Evolutionary conservation across 2,113 vertebrate genomes (phyloP), one percentile per base, ranked within the genome.

Genomic region (Chaetops frenatus): DNA sequence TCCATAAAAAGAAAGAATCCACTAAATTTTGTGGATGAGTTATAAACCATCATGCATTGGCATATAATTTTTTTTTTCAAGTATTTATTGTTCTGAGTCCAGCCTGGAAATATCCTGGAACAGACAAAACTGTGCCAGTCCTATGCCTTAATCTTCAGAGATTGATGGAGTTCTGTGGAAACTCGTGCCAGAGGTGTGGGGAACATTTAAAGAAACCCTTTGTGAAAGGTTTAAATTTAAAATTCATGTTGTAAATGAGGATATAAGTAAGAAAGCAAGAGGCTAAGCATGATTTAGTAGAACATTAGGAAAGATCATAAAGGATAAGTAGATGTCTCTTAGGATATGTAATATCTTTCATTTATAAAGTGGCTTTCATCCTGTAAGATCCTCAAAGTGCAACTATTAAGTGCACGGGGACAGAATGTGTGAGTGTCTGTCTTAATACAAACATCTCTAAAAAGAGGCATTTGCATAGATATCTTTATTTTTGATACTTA

Each of bases 301-400:
- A 76, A 95, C 65, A 92, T 94, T 93, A 93, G 57, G 29, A 6
- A 27, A 90, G 88, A 90, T 86, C 86, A 86, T 96, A 96, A 86
- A 90, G 90, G 88, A 95, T 95, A 96, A 96, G 94, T 91, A 84
- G 85, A 83, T 74, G 57, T 88, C 95, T 94, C 86, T 78, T 86
- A 96, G 86, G 95, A 81, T 76, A 38, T 61, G 76, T 72, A 88
- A 69, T 64, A 57, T 71, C 60, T 90, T 92, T 66, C 47, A 73
- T 88, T 94, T 94, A 45, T 64, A 96, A 94, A 90, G 82, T 28
- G 7, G 33, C n/a, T 93, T 96, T 94, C 67, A 80, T 86, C 67
- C 54, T 60, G 44, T 36, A 71, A 78, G 58, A 81, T 66, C 25
- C 64, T 93, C 60, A 51, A 89, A 74, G 64, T 9, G 31, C 56